Percentiles rank a stretch among this genome's conserved stretches.
These are phyloP conservation scores for Octomys mimax DNA, from an alignment of 2,797 vertebrate species.

Conservation along the genomic window DNA sequence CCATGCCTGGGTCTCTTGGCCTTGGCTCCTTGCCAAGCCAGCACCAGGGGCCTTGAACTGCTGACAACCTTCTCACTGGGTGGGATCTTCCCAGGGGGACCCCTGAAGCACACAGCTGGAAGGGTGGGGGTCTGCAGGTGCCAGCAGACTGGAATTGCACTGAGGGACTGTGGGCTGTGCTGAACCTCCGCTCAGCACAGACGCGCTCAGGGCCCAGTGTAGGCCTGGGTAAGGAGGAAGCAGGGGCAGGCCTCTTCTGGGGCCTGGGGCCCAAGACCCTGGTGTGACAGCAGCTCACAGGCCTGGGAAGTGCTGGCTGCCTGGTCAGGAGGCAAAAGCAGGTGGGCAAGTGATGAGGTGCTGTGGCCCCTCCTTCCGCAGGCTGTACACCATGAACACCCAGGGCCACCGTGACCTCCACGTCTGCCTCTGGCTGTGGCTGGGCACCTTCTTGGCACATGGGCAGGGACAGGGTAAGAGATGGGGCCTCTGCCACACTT, in stretches of 20 bases:
- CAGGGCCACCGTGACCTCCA: rapidly evolving
- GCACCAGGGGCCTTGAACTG: not conserved
- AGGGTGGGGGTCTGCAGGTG: not conserved
- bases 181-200: not conserved
- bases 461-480: constrained; percentile 70
- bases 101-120: not conserved
- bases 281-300: not conserved
- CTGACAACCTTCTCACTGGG: not conserved
- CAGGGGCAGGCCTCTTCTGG: not conserved
- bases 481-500: not conserved
- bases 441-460: not conserved
- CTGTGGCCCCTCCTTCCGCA: not conserved
- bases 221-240: too few relatives aligned
- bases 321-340: not conserved
- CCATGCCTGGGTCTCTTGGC: not conserved
- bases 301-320: not conserved
- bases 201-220: rapidly evolving
- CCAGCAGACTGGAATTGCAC: not conserved
- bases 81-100: not conserved
- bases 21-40: not conserved
- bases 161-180: rapidly evolving
- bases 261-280: not conserved
- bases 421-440: constrained; percentile 55
- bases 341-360: not conserved
- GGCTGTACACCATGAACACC: not conserved